Conservation (phyloP, 2,797 vertebrate genomes). For the Sarcoramphus papa region DNA sequence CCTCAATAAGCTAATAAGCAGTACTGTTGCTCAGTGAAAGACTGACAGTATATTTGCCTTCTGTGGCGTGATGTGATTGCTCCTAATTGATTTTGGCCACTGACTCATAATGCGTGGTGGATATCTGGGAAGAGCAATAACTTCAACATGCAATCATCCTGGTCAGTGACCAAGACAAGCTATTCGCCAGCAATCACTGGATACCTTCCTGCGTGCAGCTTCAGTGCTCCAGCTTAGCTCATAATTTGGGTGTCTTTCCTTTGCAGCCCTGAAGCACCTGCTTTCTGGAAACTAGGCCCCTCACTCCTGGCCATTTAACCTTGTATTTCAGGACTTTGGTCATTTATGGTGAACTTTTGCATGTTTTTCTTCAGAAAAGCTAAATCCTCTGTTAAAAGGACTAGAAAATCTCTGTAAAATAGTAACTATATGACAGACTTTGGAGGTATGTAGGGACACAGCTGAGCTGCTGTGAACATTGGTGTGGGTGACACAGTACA, state of each 20-base stretch:
- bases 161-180: slow-evolving; percentile 47
- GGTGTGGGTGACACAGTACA: not conserved
- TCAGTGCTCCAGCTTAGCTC: not conserved
- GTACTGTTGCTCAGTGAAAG: not conserved
- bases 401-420: not conserved
- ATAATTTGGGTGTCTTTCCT: not conserved
- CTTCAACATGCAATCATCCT: slow-evolving; percentile 64
- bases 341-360: not conserved
- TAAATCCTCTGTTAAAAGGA: not conserved
- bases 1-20: not conserved
- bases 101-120: not conserved
- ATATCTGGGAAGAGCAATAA: slow-evolving; percentile 51
- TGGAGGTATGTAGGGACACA: not conserved
- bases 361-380: not conserved
- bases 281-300: not conserved
- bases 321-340: not conserved
- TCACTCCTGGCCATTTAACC: not conserved
- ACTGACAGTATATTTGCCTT: not conserved
- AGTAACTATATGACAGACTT: not conserved
- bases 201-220: slow-evolving; percentile 1
- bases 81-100: slow-evolving; percentile 33
- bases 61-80: not conserved
- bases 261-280: not conserved
- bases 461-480: not conserved
- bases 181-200: slow-evolving; percentile 40